Evolutionary conservation across 2,888 invertebrate genomes (phyloP).

Genomic region (Megastigmus dorsalis): DNA sequence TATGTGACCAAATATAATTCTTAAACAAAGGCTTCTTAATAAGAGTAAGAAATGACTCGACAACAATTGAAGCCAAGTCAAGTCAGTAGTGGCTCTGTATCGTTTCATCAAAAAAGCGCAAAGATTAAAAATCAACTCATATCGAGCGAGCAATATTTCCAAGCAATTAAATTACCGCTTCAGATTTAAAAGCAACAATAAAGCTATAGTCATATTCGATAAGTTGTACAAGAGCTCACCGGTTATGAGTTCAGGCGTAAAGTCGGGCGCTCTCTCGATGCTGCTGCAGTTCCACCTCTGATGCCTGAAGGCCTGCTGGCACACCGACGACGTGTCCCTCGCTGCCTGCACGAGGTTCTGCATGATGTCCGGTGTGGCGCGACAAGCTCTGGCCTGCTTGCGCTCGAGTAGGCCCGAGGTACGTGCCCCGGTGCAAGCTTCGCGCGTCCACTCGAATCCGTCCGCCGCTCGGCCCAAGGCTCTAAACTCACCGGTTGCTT

Average conservation of each 20-base stretch:
- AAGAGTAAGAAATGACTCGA: no score
- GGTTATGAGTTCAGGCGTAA: slow-evolving; percentile 85
- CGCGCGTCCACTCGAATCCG: slow-evolving; percentile 68
- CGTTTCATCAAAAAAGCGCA: no score
- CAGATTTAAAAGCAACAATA: no score
- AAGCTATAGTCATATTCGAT: no score
- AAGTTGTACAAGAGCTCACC: slow-evolving; percentile 75
- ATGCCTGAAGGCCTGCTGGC: slow-evolving; percentile 82
- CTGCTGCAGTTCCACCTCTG: slow-evolving; percentile 91
- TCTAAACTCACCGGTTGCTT: no score
- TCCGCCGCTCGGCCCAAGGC: slow-evolving; percentile 68
- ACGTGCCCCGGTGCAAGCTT: slow-evolving; percentile 71
- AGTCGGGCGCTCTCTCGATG: slow-evolving; percentile 82
- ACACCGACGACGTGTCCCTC: slow-evolving; percentile 80
- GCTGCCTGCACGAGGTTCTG: slow-evolving; percentile 86
- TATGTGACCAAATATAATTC: no score
- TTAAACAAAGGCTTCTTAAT: no score
- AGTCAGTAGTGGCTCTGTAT: no score
- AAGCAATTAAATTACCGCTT: no score
- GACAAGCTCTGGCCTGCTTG: slow-evolving; percentile 80
- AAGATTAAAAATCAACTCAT: no score
- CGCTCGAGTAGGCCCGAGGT: slow-evolving; percentile 78
- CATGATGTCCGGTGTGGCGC: slow-evolving; percentile 83
- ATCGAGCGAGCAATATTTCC: no score
- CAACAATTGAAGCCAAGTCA: no score